Conservation (phyloP, 2,797 vertebrate species). For the Pangasius djambal region DNA sequence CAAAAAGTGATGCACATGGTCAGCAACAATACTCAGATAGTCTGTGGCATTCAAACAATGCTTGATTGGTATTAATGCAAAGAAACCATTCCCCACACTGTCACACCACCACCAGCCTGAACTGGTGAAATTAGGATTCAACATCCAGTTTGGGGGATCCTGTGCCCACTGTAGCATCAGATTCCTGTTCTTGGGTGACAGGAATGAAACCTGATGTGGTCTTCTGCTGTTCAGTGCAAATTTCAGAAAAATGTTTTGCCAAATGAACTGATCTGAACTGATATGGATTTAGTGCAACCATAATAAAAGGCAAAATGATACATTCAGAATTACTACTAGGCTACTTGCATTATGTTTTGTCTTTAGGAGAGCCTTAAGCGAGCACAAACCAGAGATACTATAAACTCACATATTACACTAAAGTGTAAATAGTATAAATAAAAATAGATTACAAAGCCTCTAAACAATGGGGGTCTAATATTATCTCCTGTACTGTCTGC, state of each 20-base stretch:
- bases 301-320: not conserved
- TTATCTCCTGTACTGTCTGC: slow-evolving; percentile 20
- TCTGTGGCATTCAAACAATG: too few relatives aligned
- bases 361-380: not conserved
- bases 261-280: not conserved
- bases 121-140: not conserved
- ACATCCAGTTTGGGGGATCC: not conserved
- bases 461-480: slow-evolving; percentile 29
- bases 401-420: not conserved
- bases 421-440: not conserved
- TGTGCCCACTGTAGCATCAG: not conserved
- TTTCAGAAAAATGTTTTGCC: not conserved
- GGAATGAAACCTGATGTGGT: too few relatives aligned
- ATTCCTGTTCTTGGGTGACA: not conserved
- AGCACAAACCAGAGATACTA: not conserved
- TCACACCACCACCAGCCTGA: not conserved
- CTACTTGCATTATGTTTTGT: not conserved
- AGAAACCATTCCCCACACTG: not conserved
- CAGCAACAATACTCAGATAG: too few relatives aligned
- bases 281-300: not conserved
- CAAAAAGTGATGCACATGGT: too few relatives aligned
- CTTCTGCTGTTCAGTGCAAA: too few relatives aligned
- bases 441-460: not conserved
- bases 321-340: not conserved
- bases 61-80: not conserved